These are phyloP conservation scores for Collichthys lucidus DNA, from an alignment of 2,113 vertebrate genomes.

Conservation along the genomic window DNA sequence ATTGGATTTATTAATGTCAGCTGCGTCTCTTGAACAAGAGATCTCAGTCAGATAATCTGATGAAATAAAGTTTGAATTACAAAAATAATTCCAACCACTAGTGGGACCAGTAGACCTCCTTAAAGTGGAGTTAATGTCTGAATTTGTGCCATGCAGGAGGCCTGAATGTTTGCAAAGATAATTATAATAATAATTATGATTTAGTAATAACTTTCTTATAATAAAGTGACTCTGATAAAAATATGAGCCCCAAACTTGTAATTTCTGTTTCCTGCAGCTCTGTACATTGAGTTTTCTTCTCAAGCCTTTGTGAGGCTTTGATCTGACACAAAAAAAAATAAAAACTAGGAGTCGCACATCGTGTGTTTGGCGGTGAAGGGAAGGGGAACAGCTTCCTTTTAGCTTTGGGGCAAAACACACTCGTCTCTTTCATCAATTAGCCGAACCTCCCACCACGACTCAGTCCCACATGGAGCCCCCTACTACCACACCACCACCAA, in stretches of 20 bases:
- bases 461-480: conserved; percentile 49
- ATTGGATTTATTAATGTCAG: background rate
- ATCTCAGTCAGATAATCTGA: background rate
- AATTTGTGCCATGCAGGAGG: background rate
- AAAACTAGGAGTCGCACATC: conserved; percentile 33
- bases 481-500: background rate
- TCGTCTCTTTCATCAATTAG: conserved; percentile 75
- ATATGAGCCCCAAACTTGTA: background rate
- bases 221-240: background rate
- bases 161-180: background rate
- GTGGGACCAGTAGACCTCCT: background rate
- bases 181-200: background rate
- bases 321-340: conserved; percentile 46
- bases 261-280: background rate
- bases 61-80: background rate
- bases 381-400: conserved; percentile 66
- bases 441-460: conserved; percentile 77
- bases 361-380: conserved; percentile 44
- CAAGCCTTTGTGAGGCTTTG: conserved; percentile 51
- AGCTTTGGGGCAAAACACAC: conserved; percentile 69
- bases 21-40: background rate
- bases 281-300: conserved; percentile 3
- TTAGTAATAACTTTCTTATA: no score
- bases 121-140: background rate
- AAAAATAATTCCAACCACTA: background rate